Evolutionary conservation across 2,113 vertebrate genomes (phyloP).

Genomic region (Desmodus rotundus): DNA sequence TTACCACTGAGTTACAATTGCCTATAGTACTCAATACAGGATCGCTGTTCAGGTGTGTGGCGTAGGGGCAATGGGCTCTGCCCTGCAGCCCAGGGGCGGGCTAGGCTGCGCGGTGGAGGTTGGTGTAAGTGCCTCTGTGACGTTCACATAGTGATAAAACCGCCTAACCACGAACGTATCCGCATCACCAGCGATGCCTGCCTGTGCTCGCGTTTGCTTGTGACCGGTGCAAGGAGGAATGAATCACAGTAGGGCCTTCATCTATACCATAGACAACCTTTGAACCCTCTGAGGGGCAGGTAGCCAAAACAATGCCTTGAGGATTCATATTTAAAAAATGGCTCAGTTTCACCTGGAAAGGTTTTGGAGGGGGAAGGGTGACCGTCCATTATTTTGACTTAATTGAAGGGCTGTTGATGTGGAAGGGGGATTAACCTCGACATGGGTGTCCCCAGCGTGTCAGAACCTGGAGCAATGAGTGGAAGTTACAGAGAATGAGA

Average conservation of each 20-base stretch:
- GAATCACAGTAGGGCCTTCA: neutral
- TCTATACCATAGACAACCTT: neutral
- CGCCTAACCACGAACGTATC: neutral
- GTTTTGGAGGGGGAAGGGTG: neutral
- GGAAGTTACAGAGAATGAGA: neutral
- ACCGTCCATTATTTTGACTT: neutral
- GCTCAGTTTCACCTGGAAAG: neutral
- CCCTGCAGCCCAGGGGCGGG: neutral
- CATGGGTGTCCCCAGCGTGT: neutral
- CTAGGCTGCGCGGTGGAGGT: neutral
- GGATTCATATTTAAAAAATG: conserved; percentile 9
- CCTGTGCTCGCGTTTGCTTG: neutral
- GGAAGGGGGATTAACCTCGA: neutral
- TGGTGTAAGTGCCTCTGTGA: neutral
- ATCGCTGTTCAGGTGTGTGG: neutral
- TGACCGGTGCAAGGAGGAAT: neutral
- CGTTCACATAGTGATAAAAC: neutral
- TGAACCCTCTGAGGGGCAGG: neutral
- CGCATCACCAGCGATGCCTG: neutral
- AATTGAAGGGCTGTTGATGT: neutral
- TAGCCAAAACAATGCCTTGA: neutral
- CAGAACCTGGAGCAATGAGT: neutral
- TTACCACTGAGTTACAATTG: neutral
- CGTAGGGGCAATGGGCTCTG: neutral
- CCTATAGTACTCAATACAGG: neutral